Percentiles rank a stretch among this genome's conserved stretches.
These are phyloP conservation scores for Cottoperca gobio DNA, from an alignment of 2,797 vertebrate species.

Conservation along the genomic window DNA sequence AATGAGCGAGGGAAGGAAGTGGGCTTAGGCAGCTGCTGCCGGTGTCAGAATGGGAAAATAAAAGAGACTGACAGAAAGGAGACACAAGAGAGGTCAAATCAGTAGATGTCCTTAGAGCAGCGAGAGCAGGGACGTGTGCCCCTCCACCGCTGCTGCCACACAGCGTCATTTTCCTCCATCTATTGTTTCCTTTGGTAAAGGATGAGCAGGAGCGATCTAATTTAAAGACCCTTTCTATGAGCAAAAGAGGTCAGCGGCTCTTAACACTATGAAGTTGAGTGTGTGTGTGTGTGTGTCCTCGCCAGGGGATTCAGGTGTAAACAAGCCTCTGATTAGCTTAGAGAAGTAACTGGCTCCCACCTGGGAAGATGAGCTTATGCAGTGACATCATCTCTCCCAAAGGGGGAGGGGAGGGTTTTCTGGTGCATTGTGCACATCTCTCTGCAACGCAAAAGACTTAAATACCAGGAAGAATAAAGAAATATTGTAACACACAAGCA, in stretches of 20 bases:
- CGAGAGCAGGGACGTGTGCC: background rate
- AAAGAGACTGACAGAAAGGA: slow-evolving; percentile 40
- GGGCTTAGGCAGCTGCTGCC: slow-evolving; percentile 51
- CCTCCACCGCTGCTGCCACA: background rate
- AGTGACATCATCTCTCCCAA: slow-evolving; percentile 50
- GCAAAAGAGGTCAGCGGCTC: slow-evolving; percentile 47
- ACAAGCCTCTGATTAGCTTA: slow-evolving; percentile 59
- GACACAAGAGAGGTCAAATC: slow-evolving; percentile 64
- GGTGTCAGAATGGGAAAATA: slow-evolving; percentile 41
- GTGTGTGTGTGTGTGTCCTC: background rate
- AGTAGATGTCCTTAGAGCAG: slow-evolving; percentile 57
- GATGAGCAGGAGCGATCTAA: slow-evolving; percentile 27
- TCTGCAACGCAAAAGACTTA: slow-evolving; percentile 28
- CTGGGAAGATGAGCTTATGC: slow-evolving; percentile 46
- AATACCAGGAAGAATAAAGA: background rate
- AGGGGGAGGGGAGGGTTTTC: background rate
- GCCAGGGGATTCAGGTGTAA: slow-evolving; percentile 38
- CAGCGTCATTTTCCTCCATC: slow-evolving; percentile 16
- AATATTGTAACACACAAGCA: background rate
- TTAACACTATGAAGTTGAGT: background rate
- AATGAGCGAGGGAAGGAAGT: slow-evolving; percentile 44
- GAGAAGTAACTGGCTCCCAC: slow-evolving; percentile 44
- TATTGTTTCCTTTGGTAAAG: slow-evolving; percentile 1
- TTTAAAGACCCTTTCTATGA: slow-evolving; percentile 35
- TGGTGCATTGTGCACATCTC: slow-evolving; percentile 44